Percentiles rank a stretch among this genome's conserved stretches.
Conservation (phyloP, 2,888 invertebrate species). For the Pyrocoelia pectoralis region DNA sequence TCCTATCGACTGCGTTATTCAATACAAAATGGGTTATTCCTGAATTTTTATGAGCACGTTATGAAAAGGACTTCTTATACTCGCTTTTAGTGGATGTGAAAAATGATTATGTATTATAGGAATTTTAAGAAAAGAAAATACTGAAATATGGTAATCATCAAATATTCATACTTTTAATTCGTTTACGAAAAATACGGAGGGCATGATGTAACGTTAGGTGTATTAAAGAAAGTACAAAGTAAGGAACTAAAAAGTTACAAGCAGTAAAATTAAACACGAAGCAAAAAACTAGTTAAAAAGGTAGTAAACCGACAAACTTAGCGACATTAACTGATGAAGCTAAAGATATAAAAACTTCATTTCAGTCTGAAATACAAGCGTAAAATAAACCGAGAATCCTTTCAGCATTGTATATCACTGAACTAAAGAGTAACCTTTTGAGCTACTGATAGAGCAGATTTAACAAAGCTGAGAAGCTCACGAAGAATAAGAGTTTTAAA, state of each 20-base stretch:
- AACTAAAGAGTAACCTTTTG: not conserved
- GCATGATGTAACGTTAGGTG: not conserved
- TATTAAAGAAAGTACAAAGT: not conserved
- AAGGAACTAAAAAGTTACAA: not conserved
- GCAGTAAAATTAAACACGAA: not conserved
- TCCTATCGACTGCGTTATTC: not conserved
- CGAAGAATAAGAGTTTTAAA: not conserved
- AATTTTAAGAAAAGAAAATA: not conserved
- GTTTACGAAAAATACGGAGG: not conserved
- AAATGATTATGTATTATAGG: constrained; percentile 1
- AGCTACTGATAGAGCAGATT: constrained; percentile 1
- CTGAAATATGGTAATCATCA: not conserved
- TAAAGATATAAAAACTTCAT: constrained; percentile 9
- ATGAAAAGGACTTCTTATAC: constrained; percentile 1
- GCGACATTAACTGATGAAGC: constrained; percentile 8
- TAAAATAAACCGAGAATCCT: constrained; percentile 6
- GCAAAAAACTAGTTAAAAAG: constrained; percentile 4
- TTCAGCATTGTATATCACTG: not conserved
- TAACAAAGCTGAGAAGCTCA: not conserved
- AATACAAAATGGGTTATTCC: constrained; percentile 1
- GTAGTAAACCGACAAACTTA: not conserved
- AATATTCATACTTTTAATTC: not conserved
- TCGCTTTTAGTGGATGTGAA: not conserved
- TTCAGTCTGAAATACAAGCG: constrained; percentile 6
- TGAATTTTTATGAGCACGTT: not conserved